phyloP scores from a whole-genome alignment of 2,797 vertebrate species.

The Parauchenoglanis ngamensis region DNA sequence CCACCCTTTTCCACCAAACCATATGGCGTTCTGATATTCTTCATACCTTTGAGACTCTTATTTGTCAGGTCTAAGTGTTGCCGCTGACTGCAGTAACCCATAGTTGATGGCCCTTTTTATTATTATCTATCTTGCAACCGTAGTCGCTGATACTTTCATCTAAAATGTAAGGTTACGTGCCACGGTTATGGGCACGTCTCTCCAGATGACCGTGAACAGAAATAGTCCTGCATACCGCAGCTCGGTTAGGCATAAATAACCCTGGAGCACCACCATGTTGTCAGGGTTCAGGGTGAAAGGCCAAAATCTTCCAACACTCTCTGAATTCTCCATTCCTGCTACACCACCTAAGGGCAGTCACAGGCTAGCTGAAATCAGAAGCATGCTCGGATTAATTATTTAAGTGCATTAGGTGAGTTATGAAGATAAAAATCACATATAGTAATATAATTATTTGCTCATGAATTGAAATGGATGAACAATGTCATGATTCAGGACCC shows the following conservation, averaged over 20 bases:
- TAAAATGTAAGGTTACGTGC: background rate
- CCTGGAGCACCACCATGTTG: constrained; percentile 15
- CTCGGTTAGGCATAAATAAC: constrained; percentile 44
- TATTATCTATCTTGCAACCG: background rate
- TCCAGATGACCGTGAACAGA: constrained; percentile 24
- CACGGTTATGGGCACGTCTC: background rate
- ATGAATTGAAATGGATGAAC: background rate
- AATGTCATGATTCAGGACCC: background rate
- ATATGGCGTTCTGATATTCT: background rate
- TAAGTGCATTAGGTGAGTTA: background rate
- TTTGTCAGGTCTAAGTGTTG: background rate
- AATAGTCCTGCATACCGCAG: constrained; percentile 31
- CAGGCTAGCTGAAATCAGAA: background rate
- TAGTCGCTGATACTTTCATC: background rate
- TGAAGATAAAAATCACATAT: background rate
- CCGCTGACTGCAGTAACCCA: background rate
- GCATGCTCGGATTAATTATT: background rate
- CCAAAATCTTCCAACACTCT: constrained; percentile 37
- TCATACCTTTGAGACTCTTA: background rate
- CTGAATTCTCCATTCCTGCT: constrained; percentile 10
- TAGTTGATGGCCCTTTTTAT: background rate
- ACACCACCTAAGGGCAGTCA: constrained; percentile 28
- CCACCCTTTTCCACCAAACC: background rate
- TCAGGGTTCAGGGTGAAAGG: constrained; percentile 32
- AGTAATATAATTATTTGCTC: background rate